Percentiles rank a stretch among this genome's conserved stretches.
Conservation (phyloP, 2,888 invertebrate genomes). For the Torymus texanus region DNA sequence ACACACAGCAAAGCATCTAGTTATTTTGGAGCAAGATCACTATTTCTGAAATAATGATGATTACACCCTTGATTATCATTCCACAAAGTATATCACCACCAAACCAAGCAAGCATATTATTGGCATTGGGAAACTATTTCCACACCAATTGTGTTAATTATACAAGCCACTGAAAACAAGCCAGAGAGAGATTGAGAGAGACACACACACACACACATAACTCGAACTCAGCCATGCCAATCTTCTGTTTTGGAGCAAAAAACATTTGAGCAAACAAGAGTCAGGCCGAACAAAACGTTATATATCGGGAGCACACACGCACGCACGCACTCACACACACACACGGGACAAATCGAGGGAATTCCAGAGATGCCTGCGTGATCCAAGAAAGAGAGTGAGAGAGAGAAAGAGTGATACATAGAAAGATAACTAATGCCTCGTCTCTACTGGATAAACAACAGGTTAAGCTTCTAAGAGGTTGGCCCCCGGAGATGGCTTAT, state of each 20-base stretch:
- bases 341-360: neutral
- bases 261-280: neutral
- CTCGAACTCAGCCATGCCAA: neutral
- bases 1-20: neutral
- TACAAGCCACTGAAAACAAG: slow-evolving; percentile 9
- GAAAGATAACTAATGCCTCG: neutral
- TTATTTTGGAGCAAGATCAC: neutral
- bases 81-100: neutral
- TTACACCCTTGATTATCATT: neutral
- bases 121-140: slow-evolving; percentile 2
- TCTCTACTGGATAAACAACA: too few species aligned
- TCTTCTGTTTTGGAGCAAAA: neutral
- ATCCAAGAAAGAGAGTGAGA: neutral
- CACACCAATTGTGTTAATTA: slow-evolving; percentile 13
- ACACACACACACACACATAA: neutral
- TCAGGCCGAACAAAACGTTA: neutral
- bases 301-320: neutral
- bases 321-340: neutral
- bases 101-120: slow-evolving; percentile 5
- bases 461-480: too few species aligned
- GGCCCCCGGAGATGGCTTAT: slow-evolving; percentile 1
- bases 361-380: neutral
- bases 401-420: slow-evolving; percentile 8
- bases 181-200: too few species aligned
- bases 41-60: slow-evolving; percentile 1